These are phyloP conservation scores for Microtus oregoni DNA, from an alignment of 2,113 vertebrate genomes.

Conservation along the genomic window DNA sequence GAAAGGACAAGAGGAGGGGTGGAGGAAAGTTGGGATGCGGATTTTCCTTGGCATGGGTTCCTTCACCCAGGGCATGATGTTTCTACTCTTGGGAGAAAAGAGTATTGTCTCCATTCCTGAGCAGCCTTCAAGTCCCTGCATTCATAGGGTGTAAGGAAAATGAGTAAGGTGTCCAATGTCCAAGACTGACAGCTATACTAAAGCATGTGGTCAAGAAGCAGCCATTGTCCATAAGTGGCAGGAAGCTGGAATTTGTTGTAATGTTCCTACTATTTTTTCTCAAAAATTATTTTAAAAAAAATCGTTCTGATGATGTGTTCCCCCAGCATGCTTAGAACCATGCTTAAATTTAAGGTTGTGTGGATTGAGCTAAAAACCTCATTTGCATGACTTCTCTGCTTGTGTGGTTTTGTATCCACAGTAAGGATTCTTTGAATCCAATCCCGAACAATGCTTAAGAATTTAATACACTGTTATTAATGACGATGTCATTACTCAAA, in stretches of 20 bases:
- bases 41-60: neutral
- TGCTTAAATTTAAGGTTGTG: neutral
- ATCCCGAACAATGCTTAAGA: neutral
- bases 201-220: neutral
- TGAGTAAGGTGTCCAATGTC: neutral
- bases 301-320: neutral
- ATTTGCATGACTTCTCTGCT: neutral
- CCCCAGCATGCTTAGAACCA: neutral
- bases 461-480: neutral
- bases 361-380: neutral
- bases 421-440: neutral
- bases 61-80: neutral
- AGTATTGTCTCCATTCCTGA: neutral
- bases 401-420: neutral
- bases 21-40: neutral
- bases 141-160: accelerated
- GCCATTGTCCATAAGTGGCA: neutral
- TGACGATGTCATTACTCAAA: neutral
- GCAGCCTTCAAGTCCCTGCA: neutral
- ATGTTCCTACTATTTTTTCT: neutral
- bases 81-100: neutral
- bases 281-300: neutral
- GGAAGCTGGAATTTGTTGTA: neutral
- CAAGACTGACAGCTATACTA: neutral
- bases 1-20: too few relatives aligned